Evolutionary conservation across 2,888 invertebrate species (phyloP), one percentile per base, ranked within the genome.

Genomic region (Seira musarum): DNA sequence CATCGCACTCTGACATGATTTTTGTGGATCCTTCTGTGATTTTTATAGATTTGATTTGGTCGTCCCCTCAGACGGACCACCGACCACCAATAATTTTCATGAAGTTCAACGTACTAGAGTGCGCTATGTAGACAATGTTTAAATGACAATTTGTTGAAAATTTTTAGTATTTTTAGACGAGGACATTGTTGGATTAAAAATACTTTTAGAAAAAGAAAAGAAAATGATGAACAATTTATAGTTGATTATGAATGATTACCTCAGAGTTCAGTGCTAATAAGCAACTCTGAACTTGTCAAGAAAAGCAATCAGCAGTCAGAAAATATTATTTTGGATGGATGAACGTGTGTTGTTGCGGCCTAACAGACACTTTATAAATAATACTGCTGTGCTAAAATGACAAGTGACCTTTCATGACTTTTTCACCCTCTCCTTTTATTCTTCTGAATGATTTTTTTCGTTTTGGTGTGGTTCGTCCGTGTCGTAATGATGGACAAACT

Each of bases 331-430:
- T 19, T 5, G 22, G 22, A 60, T 60, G 8, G 60, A 60, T 60
- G 60, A 75, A 74, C 22, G 60, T 60, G 60, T 60, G 60, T 60
- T 60, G 17, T 21, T 15, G 30, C 30, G 30, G 8, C 2, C 30
- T 30, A 21, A 60, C 21, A 60, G 22, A 60, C 22, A 60, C 22
- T 60, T n/a, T 49, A 49, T 60, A 60, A 60, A 60, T 60, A 60
- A 60, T 63, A 63, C 40, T 61, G 25, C 66, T 71, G 75, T 75
- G 68, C 72, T 76, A 76, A 81, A 76, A 80, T 75, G 70, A 80
- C 76, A 81, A 76, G 63, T 81, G 75, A 81, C 71, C 80, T 72
- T 57, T 21, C 22, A 60, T 71, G 71, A 68, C 80, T 71, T n/a
- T n/a, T n/a, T n/a, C n/a, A n/a, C 30, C 8, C 30, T 30, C 3